Conservation (phyloP, 2,113 vertebrate species). For the Oriolus oriolus region DNA sequence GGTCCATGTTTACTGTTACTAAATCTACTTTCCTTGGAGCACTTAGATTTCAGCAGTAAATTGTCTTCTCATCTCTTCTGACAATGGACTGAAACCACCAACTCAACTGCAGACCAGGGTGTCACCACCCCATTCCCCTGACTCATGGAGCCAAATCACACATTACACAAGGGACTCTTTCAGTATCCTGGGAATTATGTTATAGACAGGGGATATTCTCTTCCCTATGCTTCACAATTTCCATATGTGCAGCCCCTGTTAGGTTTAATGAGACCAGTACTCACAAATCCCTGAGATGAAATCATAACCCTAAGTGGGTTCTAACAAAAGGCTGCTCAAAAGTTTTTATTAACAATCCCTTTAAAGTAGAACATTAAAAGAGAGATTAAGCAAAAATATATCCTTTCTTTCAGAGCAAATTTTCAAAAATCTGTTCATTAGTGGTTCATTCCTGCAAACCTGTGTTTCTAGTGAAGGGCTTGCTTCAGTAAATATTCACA, state of each 20-base stretch:
- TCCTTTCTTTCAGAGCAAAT: neutral
- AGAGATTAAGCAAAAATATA: neutral
- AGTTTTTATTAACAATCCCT: slow-evolving; percentile 27
- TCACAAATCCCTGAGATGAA: slow-evolving; percentile 47
- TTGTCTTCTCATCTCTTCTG: slow-evolving; percentile 3
- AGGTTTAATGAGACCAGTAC: slow-evolving; percentile 26
- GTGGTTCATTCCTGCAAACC: neutral
- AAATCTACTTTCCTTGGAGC: slow-evolving; percentile 36
- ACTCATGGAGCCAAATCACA: neutral
- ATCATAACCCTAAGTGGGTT: neutral
- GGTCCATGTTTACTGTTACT: slow-evolving; percentile 8
- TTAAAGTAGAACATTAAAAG: slow-evolving; percentile 4
- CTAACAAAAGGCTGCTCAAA: slow-evolving; percentile 19
- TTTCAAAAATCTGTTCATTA: neutral
- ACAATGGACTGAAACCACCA: neutral
- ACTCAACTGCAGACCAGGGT: rapidly evolving
- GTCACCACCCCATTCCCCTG: neutral
- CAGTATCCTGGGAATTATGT: slow-evolving; percentile 24
- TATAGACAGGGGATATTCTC: slow-evolving; percentile 41
- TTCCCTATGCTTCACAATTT: neutral
- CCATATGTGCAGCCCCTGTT: slow-evolving; percentile 28
- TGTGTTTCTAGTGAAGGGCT: neutral
- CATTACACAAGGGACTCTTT: slow-evolving; percentile 18
- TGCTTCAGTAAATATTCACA: neutral
- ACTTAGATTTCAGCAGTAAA: slow-evolving; percentile 31